Evolutionary conservation across 1,140 invertebrate genomes (phyloP).

Genomic region (Gonioctena quinquepunctata): DNA sequence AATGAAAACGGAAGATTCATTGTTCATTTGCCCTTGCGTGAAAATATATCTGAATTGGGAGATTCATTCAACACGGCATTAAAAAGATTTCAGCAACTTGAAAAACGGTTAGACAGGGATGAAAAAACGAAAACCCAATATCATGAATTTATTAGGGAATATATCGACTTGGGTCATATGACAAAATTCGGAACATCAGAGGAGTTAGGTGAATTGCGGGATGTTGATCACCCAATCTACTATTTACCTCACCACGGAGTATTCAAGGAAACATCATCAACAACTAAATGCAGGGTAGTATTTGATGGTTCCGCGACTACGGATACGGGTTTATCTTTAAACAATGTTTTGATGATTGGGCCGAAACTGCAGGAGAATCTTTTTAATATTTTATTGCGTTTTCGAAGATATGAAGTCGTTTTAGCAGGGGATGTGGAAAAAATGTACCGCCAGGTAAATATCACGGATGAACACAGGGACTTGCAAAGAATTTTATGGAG

Average conservation of each 20-base stretch:
- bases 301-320: conserved; percentile 33
- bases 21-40: background rate
- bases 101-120: conserved; percentile 8
- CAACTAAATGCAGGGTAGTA: conserved; percentile 14
- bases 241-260: conserved; percentile 42
- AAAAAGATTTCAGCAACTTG: background rate
- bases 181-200: background rate
- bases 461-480: conserved; percentile 39
- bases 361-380: conserved; percentile 42
- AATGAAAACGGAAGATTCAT: conserved; percentile 8
- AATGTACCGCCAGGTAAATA: conserved; percentile 57
- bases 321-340: conserved; percentile 35
- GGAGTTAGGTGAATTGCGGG: background rate
- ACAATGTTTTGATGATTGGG: conserved; percentile 32
- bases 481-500: conserved; percentile 55
- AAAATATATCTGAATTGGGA: background rate
- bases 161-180: conserved; percentile 1
- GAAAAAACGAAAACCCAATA: background rate
- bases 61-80: background rate
- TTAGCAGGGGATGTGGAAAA: conserved; percentile 52
- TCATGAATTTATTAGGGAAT: conserved; percentile 4
- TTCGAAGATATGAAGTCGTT: conserved; percentile 25
- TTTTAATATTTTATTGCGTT: conserved; percentile 37
- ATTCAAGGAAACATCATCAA: conserved; percentile 32
- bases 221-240: background rate